These are phyloP conservation scores for Rhea pennata DNA, from an alignment of 2,113 vertebrate genomes.

Conservation along the genomic window DNA sequence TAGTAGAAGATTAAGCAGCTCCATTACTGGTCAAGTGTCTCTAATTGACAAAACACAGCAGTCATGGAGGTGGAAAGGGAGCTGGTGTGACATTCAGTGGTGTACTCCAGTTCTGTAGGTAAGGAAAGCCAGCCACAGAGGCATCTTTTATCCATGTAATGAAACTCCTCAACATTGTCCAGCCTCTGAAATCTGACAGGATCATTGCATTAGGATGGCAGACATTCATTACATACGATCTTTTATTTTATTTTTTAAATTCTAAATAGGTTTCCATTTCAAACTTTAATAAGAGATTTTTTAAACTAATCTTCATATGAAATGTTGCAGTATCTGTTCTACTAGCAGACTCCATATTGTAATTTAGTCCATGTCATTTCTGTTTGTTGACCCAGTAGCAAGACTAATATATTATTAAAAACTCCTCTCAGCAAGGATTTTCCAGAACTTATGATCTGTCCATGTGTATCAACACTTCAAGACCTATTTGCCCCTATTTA, in stretches of 20 bases:
- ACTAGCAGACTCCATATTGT: not conserved
- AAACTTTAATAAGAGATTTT: not conserved
- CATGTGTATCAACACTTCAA: not conserved
- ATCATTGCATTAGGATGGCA: not conserved
- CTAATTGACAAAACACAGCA: not conserved
- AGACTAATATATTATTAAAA: not conserved
- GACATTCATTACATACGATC: not conserved
- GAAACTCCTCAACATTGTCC: not conserved
- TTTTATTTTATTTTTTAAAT: not conserved
- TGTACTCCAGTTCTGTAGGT: not conserved
- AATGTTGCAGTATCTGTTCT: not conserved
- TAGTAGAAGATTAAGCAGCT: not conserved
- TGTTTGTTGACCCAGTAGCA: not conserved
- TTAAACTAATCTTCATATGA: not conserved
- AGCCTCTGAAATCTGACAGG: not conserved
- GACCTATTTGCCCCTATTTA: not conserved
- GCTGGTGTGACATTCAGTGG: not conserved
- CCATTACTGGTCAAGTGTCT: not conserved
- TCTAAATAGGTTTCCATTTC: not conserved
- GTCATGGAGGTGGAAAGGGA: not conserved
- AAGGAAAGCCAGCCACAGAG: not conserved
- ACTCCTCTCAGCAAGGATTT: not conserved
- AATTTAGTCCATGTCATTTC: not conserved
- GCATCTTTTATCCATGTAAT: not conserved
- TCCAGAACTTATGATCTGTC: not conserved